Evolutionary conservation across 2,797 vertebrate species (phyloP), one percentile per base, ranked within the genome.

Genomic region (Urophycis tenuis): DNA sequence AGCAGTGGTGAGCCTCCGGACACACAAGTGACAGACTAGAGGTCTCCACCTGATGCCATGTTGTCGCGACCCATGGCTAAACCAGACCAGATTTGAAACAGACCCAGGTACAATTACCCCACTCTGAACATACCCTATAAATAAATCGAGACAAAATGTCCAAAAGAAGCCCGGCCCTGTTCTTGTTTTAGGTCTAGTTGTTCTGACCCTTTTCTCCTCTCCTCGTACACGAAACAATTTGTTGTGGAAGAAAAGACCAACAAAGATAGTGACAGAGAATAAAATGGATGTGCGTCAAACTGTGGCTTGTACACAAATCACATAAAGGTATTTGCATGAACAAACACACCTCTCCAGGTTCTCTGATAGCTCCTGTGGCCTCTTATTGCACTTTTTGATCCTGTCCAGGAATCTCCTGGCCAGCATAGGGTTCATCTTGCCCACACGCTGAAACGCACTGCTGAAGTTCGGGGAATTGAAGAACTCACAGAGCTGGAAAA

Each of bases 261-360:
- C 14, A 15, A 41, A 41, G 15, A 15, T n/a, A 41, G 39, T n/a
- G n/a, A n/a, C n/a, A n/a, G 9, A 41, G 15, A 41, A 41, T 11
- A 41, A 41, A 41, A 41, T 2, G 12, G 39, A 15, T 49, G 45
- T 49, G 45, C 45, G 5, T 49, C 45, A 49, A 49, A 49, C 45
- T 49, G 45, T 49, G 45, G 53, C n/a, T 5, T 60, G 53, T 9
- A 11, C 19, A 60, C 6, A 49, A 49, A 22, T 49, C 45, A 14
- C 17, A 19, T 17, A 19, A 5, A 49, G 45, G 45, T 22, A 49
- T 49, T 49, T 22, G 34, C 41, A 77, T 41, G 29, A 32, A 29
- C 76, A 64, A 31, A 73, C 76, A 39, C 77, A 78, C 77, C 49
- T 64, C 31, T 64, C 49, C 74, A 75, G 5, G 5, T 45, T 11